Evolutionary conservation across 2,888 invertebrate species (phyloP).

Genomic region (Cryptosula pallasiana): DNA sequence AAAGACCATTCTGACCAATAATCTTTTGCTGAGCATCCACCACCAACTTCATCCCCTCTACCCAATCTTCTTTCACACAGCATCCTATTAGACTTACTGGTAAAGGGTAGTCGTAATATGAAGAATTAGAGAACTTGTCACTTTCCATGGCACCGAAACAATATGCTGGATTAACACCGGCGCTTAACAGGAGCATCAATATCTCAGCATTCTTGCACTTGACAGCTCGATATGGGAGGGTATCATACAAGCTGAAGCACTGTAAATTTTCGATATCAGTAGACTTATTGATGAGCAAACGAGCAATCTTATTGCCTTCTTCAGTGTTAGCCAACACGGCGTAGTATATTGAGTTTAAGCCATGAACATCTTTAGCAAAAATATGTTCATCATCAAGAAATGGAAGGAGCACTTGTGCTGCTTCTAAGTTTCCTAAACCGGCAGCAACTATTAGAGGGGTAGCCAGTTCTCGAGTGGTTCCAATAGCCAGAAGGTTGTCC

Average conservation of each 20-base stretch:
- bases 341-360: neutral
- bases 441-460: neutral
- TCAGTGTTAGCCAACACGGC: neutral
- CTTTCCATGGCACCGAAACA: neutral
- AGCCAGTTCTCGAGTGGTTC: neutral
- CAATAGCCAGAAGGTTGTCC: neutral
- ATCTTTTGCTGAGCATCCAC: neutral
- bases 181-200: neutral
- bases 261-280: neutral
- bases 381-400: neutral
- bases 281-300: neutral
- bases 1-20: neutral
- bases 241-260: neutral
- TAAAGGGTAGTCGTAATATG: neutral
- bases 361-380: neutral
- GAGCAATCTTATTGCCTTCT: neutral
- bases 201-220: neutral
- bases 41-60: neutral
- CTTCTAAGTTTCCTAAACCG: neutral
- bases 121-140: neutral
- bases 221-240: neutral
- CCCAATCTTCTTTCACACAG: neutral
- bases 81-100: neutral
- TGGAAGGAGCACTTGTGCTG: neutral
- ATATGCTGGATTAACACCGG: neutral